Conservation (phyloP, 2,797 vertebrate genomes). For the Crocodylus rhombifer region DNA sequence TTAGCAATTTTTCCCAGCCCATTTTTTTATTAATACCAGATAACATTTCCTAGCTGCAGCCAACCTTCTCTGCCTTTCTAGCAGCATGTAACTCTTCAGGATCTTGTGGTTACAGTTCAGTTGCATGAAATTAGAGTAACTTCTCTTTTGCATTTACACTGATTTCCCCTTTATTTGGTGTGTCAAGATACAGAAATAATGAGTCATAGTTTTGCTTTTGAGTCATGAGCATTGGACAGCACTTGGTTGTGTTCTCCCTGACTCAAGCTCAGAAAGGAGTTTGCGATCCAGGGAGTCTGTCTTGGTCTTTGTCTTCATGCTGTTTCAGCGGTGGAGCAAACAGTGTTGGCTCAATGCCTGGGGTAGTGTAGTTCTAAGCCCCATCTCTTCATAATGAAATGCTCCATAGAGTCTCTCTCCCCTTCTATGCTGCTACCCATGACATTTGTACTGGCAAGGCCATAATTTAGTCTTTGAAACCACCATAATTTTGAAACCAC, state of each 20-base stretch:
- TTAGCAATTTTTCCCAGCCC: not conserved
- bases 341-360: not conserved
- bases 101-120: rapidly evolving
- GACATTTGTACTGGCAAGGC: not conserved
- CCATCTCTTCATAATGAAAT: not conserved
- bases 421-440: not conserved
- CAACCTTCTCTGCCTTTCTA: not conserved
- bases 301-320: not conserved
- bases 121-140: not conserved
- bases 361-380: not conserved
- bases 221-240: not conserved
- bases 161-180: not conserved
- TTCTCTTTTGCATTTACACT: not conserved
- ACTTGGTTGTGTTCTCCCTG: not conserved
- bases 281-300: not conserved
- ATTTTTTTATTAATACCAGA: not conserved
- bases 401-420: not conserved
- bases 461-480: not conserved
- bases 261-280: not conserved
- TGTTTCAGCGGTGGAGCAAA: not conserved
- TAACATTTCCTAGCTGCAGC: not conserved
- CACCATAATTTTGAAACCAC: not conserved
- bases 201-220: rapidly evolving
- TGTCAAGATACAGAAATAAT: not conserved
- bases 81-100: not conserved